Evolutionary conservation across 2,888 invertebrate species (phyloP).

Genomic region (Rhamphomyia laevipes): DNA sequence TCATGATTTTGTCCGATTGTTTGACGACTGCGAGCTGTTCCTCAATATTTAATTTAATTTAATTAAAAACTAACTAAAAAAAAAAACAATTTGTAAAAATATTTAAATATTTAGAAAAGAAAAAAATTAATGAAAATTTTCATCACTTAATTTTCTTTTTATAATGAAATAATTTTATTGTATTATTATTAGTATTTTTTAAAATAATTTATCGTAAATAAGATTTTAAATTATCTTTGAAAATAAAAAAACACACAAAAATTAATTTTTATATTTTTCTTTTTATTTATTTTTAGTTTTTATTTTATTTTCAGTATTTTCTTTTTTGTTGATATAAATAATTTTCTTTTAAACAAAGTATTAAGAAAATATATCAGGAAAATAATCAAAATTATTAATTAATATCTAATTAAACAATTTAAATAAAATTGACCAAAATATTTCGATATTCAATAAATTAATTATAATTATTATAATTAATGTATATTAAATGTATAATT

Average conservation of each 20-base stretch:
- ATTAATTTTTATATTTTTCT: background rate
- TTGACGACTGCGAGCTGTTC: conserved; percentile 7
- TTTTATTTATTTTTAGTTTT: background rate
- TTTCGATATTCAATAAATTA: too few species aligned
- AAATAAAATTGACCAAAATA: too few species aligned
- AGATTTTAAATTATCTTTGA: background rate
- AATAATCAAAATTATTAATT: too few species aligned
- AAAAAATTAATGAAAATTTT: background rate
- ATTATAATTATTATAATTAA: too few species aligned
- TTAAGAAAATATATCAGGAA: too few species aligned
- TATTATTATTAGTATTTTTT: background rate
- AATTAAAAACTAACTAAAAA: too few species aligned
- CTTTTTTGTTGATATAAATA: too few species aligned
- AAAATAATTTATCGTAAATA: background rate
- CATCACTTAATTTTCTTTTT: background rate
- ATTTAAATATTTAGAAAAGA: background rate
- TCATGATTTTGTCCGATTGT: too few species aligned
- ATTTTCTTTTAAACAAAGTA: too few species aligned
- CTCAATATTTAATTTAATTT: conserved; percentile 1
- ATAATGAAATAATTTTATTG: background rate
- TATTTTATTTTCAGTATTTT: too few species aligned
- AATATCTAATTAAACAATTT: too few species aligned
- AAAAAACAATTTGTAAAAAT: background rate
- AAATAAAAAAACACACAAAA: background rate
- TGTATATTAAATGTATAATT: too few species aligned